phyloP scores from a whole-genome alignment of 2,888 invertebrate species.

The Ceramica pisi region DNA sequence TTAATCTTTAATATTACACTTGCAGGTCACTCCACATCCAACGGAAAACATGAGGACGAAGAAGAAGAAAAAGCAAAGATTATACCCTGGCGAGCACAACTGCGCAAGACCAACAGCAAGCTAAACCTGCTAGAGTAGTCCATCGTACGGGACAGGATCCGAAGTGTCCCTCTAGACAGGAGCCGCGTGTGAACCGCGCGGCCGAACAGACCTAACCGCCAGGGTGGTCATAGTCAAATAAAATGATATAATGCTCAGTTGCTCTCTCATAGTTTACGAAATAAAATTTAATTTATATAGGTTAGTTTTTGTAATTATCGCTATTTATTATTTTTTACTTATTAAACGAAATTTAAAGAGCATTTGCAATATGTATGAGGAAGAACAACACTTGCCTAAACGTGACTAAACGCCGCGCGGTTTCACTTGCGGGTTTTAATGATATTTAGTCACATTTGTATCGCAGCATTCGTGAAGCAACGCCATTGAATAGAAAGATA shows the following conservation, averaged over 20 bases:
- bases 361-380: constrained; percentile 38
- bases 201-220: constrained; percentile 13
- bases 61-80: constrained; percentile 93
- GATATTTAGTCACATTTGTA: constrained; percentile 50
- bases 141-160: constrained; percentile 8
- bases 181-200: constrained; percentile 62
- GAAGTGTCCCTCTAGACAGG: constrained; percentile 43
- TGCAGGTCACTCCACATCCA: constrained; percentile 82
- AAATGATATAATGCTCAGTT: constrained; percentile 54
- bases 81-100: constrained; percentile 97
- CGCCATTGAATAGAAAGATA: constrained; percentile 73
- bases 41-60: constrained; percentile 86
- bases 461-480: constrained; percentile 65
- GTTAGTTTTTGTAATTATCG: constrained; percentile 59
- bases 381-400: constrained; percentile 32
- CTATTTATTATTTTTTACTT: constrained; percentile 62
- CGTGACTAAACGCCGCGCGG: constrained; percentile 56
- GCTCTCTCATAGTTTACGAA: constrained; percentile 39
- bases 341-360: constrained; percentile 41
- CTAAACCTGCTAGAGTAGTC: constrained; percentile 94
- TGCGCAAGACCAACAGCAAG: constrained; percentile 97
- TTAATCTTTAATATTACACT: constrained; percentile 30
- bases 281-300: constrained; percentile 62
- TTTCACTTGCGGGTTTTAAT: constrained; percentile 43
- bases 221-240: constrained; percentile 61